Conservation (phyloP, 2,888 invertebrate species). For the Caenorhabditis doughertyi region DNA sequence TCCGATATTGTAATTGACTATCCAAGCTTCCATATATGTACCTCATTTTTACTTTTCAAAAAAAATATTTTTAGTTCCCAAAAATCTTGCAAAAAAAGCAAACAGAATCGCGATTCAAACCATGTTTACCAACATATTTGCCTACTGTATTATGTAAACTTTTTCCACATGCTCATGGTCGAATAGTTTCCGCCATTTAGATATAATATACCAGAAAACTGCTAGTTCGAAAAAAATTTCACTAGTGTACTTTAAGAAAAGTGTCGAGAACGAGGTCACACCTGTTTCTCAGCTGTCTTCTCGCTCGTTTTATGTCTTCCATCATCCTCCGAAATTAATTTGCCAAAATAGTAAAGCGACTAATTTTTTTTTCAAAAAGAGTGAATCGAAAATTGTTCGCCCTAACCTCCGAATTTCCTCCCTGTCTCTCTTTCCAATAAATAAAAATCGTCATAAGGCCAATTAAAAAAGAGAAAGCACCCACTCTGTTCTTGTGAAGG, state of each 20-base stretch:
- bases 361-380: constrained; percentile 10
- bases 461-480: constrained; percentile 38
- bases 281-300: constrained; percentile 55
- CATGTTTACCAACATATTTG: constrained; percentile 31
- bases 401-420: background rate
- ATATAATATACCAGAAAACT: background rate
- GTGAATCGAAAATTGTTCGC: no score
- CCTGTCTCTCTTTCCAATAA: background rate
- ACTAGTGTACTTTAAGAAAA: constrained; percentile 21
- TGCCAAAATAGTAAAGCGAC: constrained; percentile 15
- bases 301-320: constrained; percentile 5
- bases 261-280: constrained; percentile 44
- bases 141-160: constrained; percentile 13
- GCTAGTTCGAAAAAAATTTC: background rate
- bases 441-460: constrained; percentile 35
- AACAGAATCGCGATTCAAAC: constrained; percentile 9
- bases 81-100: background rate
- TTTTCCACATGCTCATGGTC: constrained; percentile 6
- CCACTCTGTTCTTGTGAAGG: background rate
- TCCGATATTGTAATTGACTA: no score
- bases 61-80: no score
- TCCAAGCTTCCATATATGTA: background rate
- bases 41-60: background rate
- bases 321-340: constrained; percentile 17
- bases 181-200: constrained; percentile 16